A percentile compares a stretch with the other conserved stretches of the same genome.
Conservation (phyloP, 2,797 vertebrate genomes). For the Bovichtus variegatus region DNA sequence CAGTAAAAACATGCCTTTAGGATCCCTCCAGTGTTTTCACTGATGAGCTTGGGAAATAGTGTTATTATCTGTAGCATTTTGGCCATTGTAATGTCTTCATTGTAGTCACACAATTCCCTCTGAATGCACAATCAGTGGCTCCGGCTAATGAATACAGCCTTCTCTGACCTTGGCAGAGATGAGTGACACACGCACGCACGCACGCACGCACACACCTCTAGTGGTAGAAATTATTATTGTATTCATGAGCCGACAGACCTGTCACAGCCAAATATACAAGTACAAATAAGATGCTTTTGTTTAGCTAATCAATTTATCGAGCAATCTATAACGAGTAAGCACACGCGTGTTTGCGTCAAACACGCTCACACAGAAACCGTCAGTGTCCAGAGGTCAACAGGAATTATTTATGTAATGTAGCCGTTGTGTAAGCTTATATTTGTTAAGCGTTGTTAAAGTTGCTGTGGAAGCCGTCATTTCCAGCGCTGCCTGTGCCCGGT, state of each 20-base stretch:
- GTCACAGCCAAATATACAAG: constrained; percentile 50
- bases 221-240: constrained; percentile 73
- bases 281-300: constrained; percentile 55
- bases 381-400: constrained; percentile 61
- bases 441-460: constrained; percentile 65
- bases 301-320: constrained; percentile 69
- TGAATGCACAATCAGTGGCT: constrained; percentile 70
- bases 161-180: constrained; percentile 76
- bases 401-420: constrained; percentile 59
- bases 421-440: constrained; percentile 52
- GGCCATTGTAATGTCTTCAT: constrained; percentile 48
- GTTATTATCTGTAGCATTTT: constrained; percentile 46
- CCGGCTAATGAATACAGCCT: constrained; percentile 69
- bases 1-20: constrained; percentile 25
- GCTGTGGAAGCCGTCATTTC: constrained; percentile 54
- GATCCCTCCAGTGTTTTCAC: neutral
- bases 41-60: constrained; percentile 56
- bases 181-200: constrained; percentile 48
- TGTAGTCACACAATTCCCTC: constrained; percentile 63
- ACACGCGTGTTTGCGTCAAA: constrained; percentile 19
- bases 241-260: constrained; percentile 72
- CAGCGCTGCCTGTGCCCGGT: constrained; percentile 38
- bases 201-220: constrained; percentile 35
- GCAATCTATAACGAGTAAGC: constrained; percentile 56
- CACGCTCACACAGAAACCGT: constrained; percentile 24